A percentile compares a stretch with the other conserved stretches of the same genome.
These are phyloP conservation scores for Cheilosia vulpina DNA, from an alignment of 2,888 invertebrate genomes.

Conservation along the genomic window DNA sequence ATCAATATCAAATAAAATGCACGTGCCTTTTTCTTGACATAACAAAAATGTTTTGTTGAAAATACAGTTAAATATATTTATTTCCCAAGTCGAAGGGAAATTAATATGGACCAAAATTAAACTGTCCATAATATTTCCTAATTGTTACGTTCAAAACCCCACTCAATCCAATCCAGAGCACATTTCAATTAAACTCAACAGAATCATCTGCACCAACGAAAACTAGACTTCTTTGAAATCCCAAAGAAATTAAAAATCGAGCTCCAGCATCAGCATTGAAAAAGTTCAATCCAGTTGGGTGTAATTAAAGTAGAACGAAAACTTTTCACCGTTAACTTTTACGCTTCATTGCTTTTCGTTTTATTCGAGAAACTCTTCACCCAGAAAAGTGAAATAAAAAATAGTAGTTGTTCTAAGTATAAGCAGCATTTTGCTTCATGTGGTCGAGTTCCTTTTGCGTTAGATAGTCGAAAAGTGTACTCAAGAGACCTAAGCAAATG, in stretches of 20 bases:
- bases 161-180: neutral
- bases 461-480: constrained; percentile 34
- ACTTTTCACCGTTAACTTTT: constrained; percentile 53
- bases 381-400: constrained; percentile 22
- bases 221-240: neutral
- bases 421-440: constrained; percentile 17
- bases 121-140: neutral
- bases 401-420: constrained; percentile 31
- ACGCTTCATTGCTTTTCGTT: constrained; percentile 50
- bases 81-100: no score
- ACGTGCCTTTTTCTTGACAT: no score
- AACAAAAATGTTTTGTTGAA: no score
- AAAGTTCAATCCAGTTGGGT: constrained; percentile 45
- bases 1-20: no score
- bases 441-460: constrained; percentile 16
- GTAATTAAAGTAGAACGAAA: constrained; percentile 58
- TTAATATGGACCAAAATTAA: no score
- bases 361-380: constrained; percentile 41
- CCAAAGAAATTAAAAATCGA: constrained; percentile 16
- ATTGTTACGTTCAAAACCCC: neutral
- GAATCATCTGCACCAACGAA: neutral
- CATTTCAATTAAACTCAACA: constrained; percentile 20
- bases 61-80: no score
- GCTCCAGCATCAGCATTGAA: constrained; percentile 12
- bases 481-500: constrained; percentile 33